Evolutionary conservation across 2,888 invertebrate genomes (phyloP), one percentile per base, ranked within the genome.

Genomic region (Leucozona laternaria): DNA sequence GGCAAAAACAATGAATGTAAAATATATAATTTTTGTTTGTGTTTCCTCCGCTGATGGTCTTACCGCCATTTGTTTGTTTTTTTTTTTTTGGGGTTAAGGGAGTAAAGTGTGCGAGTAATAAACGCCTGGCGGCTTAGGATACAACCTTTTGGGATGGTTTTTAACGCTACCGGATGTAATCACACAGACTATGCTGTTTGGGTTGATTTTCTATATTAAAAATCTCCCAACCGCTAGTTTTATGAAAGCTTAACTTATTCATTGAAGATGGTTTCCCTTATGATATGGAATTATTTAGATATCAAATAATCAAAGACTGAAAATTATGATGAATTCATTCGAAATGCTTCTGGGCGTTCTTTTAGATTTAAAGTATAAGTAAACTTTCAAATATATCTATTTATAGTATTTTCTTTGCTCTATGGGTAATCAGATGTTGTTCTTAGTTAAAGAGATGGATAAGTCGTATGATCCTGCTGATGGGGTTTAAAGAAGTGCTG

Each of bases 1-100:
- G 28, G 50, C 15, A 37, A 40, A 70, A 78, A 70, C 70, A 78
- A 53, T 70, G 40, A 70, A 22, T 53, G 17, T 53, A 58, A 77
- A 31, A 31, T 31, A 31, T 5, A 28, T n/a, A n/a, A n/a, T 15
- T 57, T 58, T 57, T 10, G 17, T 53, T 2, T 13, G n/a, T 17
- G 2, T n/a, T 25, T 10, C 22, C 22, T 13, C 11, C 48, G 4
- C 5, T 11, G 45, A 13, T 53, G 53, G 22, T 7, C 25, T 1
- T 1, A 28, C 5, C n/a, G n/a, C n/a, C 4, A 25, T 40, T 40
- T 22, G 4, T 25, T 62, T 15, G 25, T 2, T n/a, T 43, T 17
- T 15, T 40, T 2, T n/a, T 43, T 17, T 64, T 17, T 0, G 25
- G 53, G 53, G 28, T 25, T 53, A 28, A 53, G n/a, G 15, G 4